Evolutionary conservation across 2,888 invertebrate species (phyloP).

Genomic region (Tuta absoluta): DNA sequence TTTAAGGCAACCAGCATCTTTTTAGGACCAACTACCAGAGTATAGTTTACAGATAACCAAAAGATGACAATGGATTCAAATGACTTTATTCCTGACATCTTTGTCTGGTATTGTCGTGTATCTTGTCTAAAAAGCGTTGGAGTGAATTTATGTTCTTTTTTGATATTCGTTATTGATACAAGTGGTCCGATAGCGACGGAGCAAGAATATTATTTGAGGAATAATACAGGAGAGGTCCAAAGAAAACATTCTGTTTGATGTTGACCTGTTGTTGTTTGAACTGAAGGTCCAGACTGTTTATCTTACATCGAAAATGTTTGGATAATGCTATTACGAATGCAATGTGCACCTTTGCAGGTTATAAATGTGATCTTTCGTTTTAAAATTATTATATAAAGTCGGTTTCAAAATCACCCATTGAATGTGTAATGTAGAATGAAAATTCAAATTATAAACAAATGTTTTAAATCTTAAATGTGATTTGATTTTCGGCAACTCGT

Average conservation of each 20-base stretch:
- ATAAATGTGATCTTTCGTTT: neutral
- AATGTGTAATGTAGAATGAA: too few relatives aligned
- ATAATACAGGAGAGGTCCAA: slow-evolving; percentile 40
- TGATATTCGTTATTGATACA: slow-evolving; percentile 64
- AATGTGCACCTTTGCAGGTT: too few relatives aligned
- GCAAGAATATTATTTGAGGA: slow-evolving; percentile 56
- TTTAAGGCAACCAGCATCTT: slow-evolving; percentile 16
- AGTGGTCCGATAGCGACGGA: slow-evolving; percentile 57
- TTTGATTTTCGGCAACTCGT: too few relatives aligned
- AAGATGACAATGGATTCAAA: slow-evolving; percentile 76
- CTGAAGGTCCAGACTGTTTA: neutral
- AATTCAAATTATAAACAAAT: too few relatives aligned
- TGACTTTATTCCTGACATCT: slow-evolving; percentile 72
- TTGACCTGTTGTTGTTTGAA: slow-evolving; percentile 22
- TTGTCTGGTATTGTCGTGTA: slow-evolving; percentile 59
- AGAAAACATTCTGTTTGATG: slow-evolving; percentile 45
- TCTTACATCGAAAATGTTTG: slow-evolving; percentile 4
- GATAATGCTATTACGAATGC: slow-evolving; percentile 3
- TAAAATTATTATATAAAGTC: too few relatives aligned
- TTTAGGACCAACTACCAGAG: neutral
- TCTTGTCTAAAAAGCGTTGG: slow-evolving; percentile 48
- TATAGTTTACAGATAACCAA: slow-evolving; percentile 44
- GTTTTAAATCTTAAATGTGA: too few relatives aligned
- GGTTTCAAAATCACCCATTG: too few relatives aligned
- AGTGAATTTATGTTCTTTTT: slow-evolving; percentile 66